Conservation (phyloP, 2,113 vertebrate species). For the Rhinichthys klamathensis region DNA sequence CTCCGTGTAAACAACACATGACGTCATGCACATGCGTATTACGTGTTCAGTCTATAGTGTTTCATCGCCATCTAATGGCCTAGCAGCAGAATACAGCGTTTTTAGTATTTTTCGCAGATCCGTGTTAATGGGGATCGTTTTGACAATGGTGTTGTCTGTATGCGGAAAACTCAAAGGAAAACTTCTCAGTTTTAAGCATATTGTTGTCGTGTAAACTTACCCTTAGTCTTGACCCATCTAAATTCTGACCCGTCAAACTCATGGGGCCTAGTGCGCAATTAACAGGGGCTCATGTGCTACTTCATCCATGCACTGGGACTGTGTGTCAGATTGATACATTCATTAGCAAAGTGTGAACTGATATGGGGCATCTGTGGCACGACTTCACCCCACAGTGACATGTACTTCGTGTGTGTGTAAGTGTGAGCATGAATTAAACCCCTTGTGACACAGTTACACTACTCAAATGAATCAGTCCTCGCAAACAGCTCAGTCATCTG, state of each 20-base stretch:
- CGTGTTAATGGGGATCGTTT: no score
- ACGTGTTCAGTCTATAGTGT: no score
- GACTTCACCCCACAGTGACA: conserved; percentile 6
- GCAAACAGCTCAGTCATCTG: not conserved
- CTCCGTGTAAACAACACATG: no score
- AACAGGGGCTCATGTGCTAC: not conserved
- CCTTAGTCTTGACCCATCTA: not conserved
- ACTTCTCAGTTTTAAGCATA: no score
- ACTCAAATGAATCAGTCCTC: conserved; percentile 44
- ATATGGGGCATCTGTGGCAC: conserved; percentile 34
- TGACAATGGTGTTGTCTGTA: no score
- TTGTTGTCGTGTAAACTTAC: no score
- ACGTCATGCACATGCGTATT: no score
- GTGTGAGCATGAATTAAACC: conserved; percentile 38
- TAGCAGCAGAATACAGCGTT: no score
- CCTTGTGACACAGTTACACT: conserved; percentile 46
- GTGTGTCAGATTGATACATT: conserved; percentile 35
- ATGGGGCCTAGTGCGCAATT: not conserved
- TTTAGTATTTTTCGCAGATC: no score
- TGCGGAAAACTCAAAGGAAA: no score
- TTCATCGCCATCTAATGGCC: no score
- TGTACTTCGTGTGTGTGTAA: conserved; percentile 22
- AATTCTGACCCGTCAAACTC: not conserved
- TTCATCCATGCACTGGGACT: not conserved
- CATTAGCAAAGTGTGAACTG: conserved; percentile 39